Percentiles rank a stretch among this genome's conserved stretches.
phyloP scores from a whole-genome alignment of 2,113 vertebrate genomes.

The Clarias macrocephalus region DNA sequence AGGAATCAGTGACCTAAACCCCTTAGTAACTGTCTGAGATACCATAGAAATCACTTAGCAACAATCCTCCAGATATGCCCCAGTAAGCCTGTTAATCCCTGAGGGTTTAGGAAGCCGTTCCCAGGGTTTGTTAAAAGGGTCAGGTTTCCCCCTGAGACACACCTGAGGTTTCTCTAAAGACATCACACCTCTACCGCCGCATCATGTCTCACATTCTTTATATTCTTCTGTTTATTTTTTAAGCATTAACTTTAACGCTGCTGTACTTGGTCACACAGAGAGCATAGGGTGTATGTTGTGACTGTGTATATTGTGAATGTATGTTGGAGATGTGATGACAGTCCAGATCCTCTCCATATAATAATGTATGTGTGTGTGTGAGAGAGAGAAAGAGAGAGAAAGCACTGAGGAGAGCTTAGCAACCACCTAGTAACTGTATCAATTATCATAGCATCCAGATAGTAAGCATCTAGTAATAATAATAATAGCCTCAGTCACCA shows the following conservation, averaged over 20 bases:
- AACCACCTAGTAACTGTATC: too few species aligned
- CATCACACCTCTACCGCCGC: not conserved
- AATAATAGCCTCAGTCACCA: not conserved
- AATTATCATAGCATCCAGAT: not conserved
- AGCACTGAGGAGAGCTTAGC: too few species aligned
- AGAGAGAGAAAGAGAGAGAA: not conserved
- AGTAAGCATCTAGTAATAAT: not conserved
- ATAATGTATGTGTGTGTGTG: not conserved
- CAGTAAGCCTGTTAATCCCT: not conserved
- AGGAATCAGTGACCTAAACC: not conserved
- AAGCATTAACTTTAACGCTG: not conserved
- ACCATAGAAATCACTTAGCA: slow-evolving; percentile 7
- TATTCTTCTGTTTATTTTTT: not conserved
- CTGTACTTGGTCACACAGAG: not conserved
- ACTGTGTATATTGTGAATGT: not conserved
- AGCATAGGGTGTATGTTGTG: not conserved
- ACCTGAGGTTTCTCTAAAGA: not conserved
- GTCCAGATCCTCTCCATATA: not conserved
- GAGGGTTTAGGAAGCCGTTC: not conserved
- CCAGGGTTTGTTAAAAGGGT: not conserved
- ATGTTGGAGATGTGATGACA: not conserved
- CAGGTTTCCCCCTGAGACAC: not conserved
- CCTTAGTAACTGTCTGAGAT: not conserved
- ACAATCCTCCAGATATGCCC: not conserved
- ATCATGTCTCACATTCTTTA: not conserved